phyloP scores from a whole-genome alignment of 2,888 invertebrate genomes.

The Phyllotreta striolata region DNA sequence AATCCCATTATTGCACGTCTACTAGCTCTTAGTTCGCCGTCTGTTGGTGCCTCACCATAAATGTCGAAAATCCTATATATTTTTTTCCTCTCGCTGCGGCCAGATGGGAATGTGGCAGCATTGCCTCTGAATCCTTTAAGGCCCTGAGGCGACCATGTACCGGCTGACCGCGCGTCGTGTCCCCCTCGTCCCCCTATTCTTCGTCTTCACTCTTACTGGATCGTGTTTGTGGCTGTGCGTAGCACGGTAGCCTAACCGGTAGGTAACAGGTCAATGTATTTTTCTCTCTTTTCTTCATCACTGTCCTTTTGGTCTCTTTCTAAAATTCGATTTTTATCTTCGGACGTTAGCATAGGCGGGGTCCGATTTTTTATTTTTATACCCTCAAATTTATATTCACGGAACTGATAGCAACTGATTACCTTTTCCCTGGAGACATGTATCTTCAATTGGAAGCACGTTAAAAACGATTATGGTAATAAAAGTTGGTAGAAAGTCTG shows the following conservation, averaged over 20 bases:
- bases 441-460: too few relatives aligned
- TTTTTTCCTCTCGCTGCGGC: conserved; percentile 17
- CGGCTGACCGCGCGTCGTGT: conserved; percentile 35
- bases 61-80: conserved; percentile 19
- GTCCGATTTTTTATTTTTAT: conserved; percentile 14
- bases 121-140: conserved; percentile 24
- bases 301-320: conserved; percentile 57
- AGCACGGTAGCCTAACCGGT: conserved; percentile 68
- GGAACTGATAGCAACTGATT: not conserved
- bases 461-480: too few relatives aligned
- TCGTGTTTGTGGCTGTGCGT: conserved; percentile 56
- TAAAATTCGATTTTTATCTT: conserved; percentile 47
- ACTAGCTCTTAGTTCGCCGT: too few relatives aligned
- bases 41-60: not conserved
- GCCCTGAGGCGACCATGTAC: conserved; percentile 32
- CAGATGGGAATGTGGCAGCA: conserved; percentile 32
- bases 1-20: too few relatives aligned
- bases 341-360: conserved; percentile 20
- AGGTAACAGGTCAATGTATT: conserved; percentile 69
- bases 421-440: too few relatives aligned
- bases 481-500: too few relatives aligned
- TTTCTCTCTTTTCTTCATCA: conserved; percentile 60
- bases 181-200: conserved; percentile 20
- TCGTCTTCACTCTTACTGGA: conserved; percentile 59
- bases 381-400: not conserved